Conservation (phyloP, 2,888 invertebrate genomes). For the Ectemnius lituratus region DNA sequence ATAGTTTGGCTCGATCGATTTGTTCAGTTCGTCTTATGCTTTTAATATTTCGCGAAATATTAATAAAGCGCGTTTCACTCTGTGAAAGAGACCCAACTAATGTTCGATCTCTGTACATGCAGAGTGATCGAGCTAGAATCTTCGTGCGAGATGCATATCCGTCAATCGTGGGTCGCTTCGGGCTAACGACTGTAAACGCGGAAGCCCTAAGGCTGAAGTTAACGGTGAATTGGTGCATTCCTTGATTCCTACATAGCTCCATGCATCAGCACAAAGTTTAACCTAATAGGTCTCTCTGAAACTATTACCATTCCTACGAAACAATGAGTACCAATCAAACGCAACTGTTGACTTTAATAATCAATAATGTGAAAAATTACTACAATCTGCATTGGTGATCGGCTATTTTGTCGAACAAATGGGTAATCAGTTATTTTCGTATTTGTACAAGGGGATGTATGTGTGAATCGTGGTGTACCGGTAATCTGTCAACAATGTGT, state of each 20-base stretch:
- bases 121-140: conserved; percentile 33
- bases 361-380: no score
- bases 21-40: neutral
- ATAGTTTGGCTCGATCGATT: neutral
- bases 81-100: neutral
- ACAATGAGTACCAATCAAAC: neutral
- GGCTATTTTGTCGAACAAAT: no score
- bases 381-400: no score
- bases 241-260: conserved; percentile 32
- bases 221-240: conserved; percentile 71
- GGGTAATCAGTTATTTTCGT: no score
- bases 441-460: no score
- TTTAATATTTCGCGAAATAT: neutral
- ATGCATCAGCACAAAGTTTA: conserved; percentile 3
- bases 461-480: no score
- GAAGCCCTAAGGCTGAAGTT: conserved; percentile 70
- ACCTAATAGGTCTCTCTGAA: neutral
- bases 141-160: conserved; percentile 60
- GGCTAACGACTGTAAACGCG: conserved; percentile 67
- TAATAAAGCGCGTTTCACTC: neutral
- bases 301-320: neutral
- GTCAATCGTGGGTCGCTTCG: conserved; percentile 43
- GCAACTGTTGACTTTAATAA: no score
- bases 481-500: no score
- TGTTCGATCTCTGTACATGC: conserved; percentile 25